Evolutionary conservation across 2,797 vertebrate genomes (phyloP), one percentile per base, ranked within the genome.

Genomic region (Oreochromis grahami): DNA sequence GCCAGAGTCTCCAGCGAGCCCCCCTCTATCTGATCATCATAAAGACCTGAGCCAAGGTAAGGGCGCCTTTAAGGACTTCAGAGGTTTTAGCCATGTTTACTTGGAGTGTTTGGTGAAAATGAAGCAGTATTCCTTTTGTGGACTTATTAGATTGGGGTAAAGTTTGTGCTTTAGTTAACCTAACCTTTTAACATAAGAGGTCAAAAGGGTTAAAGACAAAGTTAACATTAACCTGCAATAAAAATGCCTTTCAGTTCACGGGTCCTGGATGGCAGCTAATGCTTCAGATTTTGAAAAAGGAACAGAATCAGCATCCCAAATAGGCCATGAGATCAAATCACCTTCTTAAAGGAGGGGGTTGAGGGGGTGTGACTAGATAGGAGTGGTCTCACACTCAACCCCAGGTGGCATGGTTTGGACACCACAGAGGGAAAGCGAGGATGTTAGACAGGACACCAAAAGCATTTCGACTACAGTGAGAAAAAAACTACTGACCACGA

Each of bases 11-110:
- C 65, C 84, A 38, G 86, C 77, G 5, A 14, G 32, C 26, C 74
- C 50, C 51, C 77, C 78, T 65, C 63, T 50, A 36, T 82, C 82
- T 76, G 82, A 88, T 55, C 79, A 83, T 13, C 84, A 85, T 21
- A 90, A 87, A 90, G 78, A 24, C 29, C 76, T 81, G 29, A 55
- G 51, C 45, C 91, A 91, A 90, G 93, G 94, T 95, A 87, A 86
- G 76, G 41, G 60, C 77, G 45, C 51, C 43, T 8, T 45, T 15
- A 70, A 21, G 29, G 58, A 74, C 41, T 84, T 26, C 3, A 32
- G 29, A 3, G 43, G 55, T 77, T 82, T 80, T 38, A 63, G 7
- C 53, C 11, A 21, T 29, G 12, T 52, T 19, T 14, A 6, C 36
- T 24, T 43, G 36, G 29, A 41, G 32, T 8, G 7, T 52, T 83